A percentile compares a stretch with the other conserved stretches of the same genome.
Conservation (phyloP, 2,888 invertebrate species). For the Blera fallax region DNA sequence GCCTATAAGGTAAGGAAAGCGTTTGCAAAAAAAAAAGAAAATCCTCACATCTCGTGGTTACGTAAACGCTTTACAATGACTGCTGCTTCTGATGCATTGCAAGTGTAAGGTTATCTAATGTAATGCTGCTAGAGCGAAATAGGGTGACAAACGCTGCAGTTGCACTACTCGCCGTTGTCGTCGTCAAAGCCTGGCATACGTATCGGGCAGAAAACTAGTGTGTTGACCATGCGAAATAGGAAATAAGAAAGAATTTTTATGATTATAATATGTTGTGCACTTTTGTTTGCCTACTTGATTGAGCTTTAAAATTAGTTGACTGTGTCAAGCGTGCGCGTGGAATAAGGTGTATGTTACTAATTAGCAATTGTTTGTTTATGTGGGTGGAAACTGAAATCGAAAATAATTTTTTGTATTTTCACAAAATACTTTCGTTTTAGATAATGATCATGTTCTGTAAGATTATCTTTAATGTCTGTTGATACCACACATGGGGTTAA, state of each 20-base stretch:
- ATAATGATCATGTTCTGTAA: neutral
- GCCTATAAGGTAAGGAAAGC: slow-evolving; percentile 92
- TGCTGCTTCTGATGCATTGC: slow-evolving; percentile 32
- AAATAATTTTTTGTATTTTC: neutral
- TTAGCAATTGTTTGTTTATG: neutral
- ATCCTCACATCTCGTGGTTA: slow-evolving; percentile 32
- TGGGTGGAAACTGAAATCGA: neutral
- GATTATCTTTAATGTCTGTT: neutral
- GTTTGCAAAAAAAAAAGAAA: slow-evolving; percentile 5
- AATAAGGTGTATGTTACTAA: neutral
- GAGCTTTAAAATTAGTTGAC: neutral
- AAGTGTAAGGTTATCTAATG: slow-evolving; percentile 70
- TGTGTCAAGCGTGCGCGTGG: neutral
- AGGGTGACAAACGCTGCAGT: slow-evolving; percentile 8
- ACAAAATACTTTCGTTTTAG: neutral
- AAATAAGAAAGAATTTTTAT: neutral
- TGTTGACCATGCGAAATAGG: neutral
- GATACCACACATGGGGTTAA: neutral
- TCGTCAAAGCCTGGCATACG: neutral
- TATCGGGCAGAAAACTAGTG: neutral
- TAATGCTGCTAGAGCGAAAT: slow-evolving; percentile 13
- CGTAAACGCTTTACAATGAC: slow-evolving; percentile 68
- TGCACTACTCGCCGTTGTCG: neutral
- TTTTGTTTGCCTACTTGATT: slow-evolving; percentile 31
- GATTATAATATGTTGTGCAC: neutral